These are phyloP conservation scores for Ashinkailepas kermadecensis DNA, from an alignment of 2,888 invertebrate species.

Conservation along the genomic window DNA sequence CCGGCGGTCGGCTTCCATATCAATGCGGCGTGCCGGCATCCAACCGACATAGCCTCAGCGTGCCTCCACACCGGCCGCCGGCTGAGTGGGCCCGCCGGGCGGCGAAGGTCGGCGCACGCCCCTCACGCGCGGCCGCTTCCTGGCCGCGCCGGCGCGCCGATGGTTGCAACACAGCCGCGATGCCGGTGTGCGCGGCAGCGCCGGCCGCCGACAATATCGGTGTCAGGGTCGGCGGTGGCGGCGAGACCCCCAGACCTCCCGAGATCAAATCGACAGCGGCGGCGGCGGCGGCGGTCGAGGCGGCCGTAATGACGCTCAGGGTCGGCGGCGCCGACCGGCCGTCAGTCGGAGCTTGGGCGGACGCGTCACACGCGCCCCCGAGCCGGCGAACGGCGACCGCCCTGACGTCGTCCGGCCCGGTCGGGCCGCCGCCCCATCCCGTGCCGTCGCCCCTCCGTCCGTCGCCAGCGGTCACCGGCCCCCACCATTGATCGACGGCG, in stretches of 20 bases:
- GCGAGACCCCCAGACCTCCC: background rate
- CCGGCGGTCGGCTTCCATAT: background rate
- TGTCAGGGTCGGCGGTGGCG: background rate
- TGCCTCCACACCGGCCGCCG: background rate
- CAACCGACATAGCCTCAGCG: background rate
- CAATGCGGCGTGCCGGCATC: background rate
- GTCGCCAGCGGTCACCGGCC: too few relatives aligned
- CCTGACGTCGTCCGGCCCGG: too few relatives aligned
- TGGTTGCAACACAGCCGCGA: background rate
- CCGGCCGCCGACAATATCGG: background rate
- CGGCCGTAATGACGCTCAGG: background rate
- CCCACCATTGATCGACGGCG: too few relatives aligned
- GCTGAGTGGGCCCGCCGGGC: background rate
- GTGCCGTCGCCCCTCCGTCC: too few relatives aligned
- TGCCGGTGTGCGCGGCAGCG: background rate
- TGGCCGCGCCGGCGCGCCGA: background rate
- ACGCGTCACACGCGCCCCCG: too few relatives aligned
- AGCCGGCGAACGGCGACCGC: too few relatives aligned
- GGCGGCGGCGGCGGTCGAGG: background rate
- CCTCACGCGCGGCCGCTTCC: background rate
- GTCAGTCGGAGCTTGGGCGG: background rate
- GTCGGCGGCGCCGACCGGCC: background rate
- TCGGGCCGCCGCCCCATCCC: too few relatives aligned
- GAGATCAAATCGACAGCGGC: background rate
- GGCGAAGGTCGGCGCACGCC: background rate